Evolutionary conservation across 1,140 invertebrate species (phyloP).

Genomic region (Drosophila eugracilis): DNA sequence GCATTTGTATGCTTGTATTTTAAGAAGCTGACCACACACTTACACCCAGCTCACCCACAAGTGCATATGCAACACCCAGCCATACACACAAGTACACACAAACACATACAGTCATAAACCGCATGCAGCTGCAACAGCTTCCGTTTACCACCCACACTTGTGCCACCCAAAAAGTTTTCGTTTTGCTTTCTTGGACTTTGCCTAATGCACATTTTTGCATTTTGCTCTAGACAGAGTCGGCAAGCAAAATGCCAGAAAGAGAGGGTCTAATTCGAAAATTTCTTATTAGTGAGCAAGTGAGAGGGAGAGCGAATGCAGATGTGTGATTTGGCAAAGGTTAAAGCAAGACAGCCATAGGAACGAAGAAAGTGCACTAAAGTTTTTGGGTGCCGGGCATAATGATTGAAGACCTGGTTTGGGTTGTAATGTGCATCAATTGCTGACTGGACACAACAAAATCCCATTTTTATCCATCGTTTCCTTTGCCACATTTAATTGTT

Average conservation of each 20-base stretch:
- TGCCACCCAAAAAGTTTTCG: constrained; percentile 50
- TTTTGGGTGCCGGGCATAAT: constrained; percentile 44
- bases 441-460: constrained; percentile 46
- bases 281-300: constrained; percentile 68
- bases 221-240: constrained; percentile 67
- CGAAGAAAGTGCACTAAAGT: constrained; percentile 74
- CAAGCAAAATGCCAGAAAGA: constrained; percentile 62
- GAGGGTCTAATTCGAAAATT: constrained; percentile 68
- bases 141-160: constrained; percentile 20
- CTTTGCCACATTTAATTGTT: constrained; percentile 42
- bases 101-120: constrained; percentile 17
- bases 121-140: constrained; percentile 66
- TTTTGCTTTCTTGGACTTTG: constrained; percentile 78
- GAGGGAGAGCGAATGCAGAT: constrained; percentile 8
- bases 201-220: constrained; percentile 82
- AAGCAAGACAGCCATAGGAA: constrained; percentile 61
- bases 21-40: constrained; percentile 71
- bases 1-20: constrained; percentile 60
- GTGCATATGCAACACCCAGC: constrained; percentile 43
- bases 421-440: constrained; percentile 28
- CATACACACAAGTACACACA: constrained; percentile 11
- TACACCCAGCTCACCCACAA: constrained; percentile 23
- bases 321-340: constrained; percentile 12
- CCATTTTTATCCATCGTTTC: constrained; percentile 26
- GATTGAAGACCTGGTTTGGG: constrained; percentile 30